Evolutionary conservation across 2,888 invertebrate species (phyloP).

Genomic region (Caenorhabditis becei): DNA sequence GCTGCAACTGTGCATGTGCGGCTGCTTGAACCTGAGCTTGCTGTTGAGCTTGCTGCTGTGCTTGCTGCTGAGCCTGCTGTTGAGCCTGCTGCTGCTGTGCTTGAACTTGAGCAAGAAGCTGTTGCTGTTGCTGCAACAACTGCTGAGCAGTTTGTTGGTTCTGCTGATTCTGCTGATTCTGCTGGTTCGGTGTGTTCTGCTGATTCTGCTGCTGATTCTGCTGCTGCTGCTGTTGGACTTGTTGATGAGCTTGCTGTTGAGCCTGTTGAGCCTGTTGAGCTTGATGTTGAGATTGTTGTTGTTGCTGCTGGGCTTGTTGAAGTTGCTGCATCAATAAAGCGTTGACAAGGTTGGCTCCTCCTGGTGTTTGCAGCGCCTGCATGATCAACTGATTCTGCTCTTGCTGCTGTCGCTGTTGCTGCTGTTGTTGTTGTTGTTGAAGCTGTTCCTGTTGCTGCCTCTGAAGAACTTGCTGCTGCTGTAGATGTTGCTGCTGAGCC

Average conservation of each 20-base stretch:
- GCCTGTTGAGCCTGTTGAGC: neutral
- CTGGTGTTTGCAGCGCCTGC: constrained; percentile 10
- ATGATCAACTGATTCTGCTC: constrained; percentile 25
- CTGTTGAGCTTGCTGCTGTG: constrained; percentile 13
- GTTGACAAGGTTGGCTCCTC: constrained; percentile 12
- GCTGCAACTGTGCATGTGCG: constrained; percentile 13
- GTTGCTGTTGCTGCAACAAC: constrained; percentile 8
- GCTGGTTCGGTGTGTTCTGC: neutral
- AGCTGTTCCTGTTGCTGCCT: constrained; percentile 28
- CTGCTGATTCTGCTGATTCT: neutral
- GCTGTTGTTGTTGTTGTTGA: constrained; percentile 25
- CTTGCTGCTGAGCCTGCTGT: constrained; percentile 43
- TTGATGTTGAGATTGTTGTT: constrained; percentile 14
- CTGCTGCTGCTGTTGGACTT: constrained; percentile 8
- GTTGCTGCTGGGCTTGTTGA: constrained; percentile 16
- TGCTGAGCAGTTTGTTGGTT: neutral
- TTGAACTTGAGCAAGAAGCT: constrained; percentile 5
- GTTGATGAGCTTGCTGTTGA: neutral
- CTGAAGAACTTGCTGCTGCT: constrained; percentile 14
- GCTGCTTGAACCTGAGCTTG: constrained; percentile 1
- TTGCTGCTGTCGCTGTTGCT: constrained; percentile 17
- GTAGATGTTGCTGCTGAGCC: neutral
- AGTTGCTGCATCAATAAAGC: constrained; percentile 34
- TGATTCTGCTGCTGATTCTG: constrained; percentile 3
- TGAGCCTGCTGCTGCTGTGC: constrained; percentile 29